phyloP scores from a whole-genome alignment of 2,888 invertebrate species.

The Neoascia interrupta region DNA sequence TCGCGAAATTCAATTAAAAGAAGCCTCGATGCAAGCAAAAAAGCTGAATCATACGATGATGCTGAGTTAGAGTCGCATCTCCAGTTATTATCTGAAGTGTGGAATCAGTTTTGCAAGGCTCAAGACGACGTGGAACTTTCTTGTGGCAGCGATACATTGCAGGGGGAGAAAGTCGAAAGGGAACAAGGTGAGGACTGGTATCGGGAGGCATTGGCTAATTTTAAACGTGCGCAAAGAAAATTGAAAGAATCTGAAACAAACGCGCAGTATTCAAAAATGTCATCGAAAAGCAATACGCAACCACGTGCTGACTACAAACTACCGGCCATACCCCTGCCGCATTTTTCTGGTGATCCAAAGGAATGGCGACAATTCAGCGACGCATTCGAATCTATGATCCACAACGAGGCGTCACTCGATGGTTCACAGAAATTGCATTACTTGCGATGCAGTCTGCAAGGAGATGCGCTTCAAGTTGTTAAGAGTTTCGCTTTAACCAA shows the following conservation, averaged over 20 bases:
- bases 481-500: conserved; percentile 17
- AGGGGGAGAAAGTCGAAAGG: no score
- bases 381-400: conserved; percentile 35
- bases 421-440: conserved; percentile 37
- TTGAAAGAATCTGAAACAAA: background rate
- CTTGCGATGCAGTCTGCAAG: conserved; percentile 26
- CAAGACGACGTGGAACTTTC: no score
- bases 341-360: conserved; percentile 36
- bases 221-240: conserved; percentile 11
- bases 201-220: conserved; percentile 1
- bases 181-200: conserved; percentile 48
- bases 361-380: no score
- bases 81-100: background rate
- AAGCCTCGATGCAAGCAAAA: background rate
- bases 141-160: no score
- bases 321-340: conserved; percentile 20
- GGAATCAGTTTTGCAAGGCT: background rate
- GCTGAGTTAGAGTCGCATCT: background rate
- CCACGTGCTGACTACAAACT: background rate
- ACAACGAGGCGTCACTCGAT: conserved; percentile 6
- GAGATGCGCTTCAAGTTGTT: conserved; percentile 28
- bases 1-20: background rate
- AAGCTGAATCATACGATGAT: background rate
- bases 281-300: no score
- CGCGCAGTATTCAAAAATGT: no score